phyloP scores from a whole-genome alignment of 2,113 vertebrate genomes.

The Tachysurus vachellii region DNA sequence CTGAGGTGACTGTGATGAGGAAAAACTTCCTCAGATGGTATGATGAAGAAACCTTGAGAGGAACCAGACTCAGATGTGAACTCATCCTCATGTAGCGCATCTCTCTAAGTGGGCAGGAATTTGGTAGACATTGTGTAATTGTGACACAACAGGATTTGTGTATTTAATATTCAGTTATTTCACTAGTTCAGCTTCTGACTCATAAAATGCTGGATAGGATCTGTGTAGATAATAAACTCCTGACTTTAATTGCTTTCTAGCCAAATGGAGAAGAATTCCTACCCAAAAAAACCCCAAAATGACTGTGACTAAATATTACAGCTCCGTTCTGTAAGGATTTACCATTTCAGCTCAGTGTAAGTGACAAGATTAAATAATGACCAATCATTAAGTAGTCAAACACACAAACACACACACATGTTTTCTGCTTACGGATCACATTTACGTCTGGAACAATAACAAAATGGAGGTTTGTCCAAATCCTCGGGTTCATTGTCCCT shows the following conservation, averaged over 20 bases:
- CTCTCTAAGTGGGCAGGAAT: too few species aligned
- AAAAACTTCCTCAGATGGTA: too few species aligned
- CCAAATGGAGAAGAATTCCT: neutral
- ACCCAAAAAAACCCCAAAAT: too few species aligned
- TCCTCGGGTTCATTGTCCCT: neutral
- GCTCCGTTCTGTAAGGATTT: neutral
- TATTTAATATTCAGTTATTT: neutral
- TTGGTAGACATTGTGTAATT: neutral
- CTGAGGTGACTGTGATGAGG: too few species aligned
- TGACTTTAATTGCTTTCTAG: neutral
- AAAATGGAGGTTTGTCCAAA: neutral
- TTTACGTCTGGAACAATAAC: neutral
- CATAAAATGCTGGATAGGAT: neutral
- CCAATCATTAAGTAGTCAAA: neutral
- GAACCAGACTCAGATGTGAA: too few species aligned
- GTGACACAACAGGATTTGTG: neutral
- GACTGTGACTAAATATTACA: neutral
- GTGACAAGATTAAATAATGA: slow-evolving; percentile 18
- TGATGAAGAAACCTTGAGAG: too few species aligned
- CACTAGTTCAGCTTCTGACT: neutral
- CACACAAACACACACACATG: slow-evolving; percentile 11
- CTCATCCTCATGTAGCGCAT: too few species aligned
- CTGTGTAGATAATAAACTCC: neutral
- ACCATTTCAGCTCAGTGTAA: slow-evolving; percentile 59
- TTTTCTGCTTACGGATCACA: neutral